Evolutionary conservation across 2,797 vertebrate species (phyloP).

Genomic region (Poeciliopsis presidionis): DNA sequence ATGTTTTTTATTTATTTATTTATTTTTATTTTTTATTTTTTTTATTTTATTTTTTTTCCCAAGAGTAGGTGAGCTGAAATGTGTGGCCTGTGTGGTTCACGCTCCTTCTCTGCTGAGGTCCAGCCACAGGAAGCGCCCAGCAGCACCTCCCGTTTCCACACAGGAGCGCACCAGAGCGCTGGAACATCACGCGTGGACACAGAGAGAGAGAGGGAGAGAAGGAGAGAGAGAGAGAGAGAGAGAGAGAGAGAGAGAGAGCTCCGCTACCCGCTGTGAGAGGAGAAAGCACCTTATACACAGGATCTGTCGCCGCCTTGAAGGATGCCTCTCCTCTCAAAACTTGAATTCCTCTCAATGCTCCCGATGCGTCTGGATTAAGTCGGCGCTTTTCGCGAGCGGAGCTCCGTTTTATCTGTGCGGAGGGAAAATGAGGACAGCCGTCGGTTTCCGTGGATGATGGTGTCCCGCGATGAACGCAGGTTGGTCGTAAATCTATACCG

Average conservation of each 20-base stretch:
- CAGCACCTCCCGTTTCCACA: constrained; percentile 78
- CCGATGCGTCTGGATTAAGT: constrained; percentile 66
- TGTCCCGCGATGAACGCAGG: constrained; percentile 83
- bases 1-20: neutral
- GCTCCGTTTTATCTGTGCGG: constrained; percentile 32
- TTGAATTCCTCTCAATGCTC: constrained; percentile 25
- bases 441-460: constrained; percentile 75
- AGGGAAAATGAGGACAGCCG: constrained; percentile 66
- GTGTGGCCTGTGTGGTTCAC: constrained; percentile 25
- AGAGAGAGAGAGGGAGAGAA: neutral
- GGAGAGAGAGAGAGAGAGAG: too few relatives aligned
- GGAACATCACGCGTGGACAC: constrained; percentile 52
- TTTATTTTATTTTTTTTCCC: too few relatives aligned
- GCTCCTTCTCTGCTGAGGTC: constrained; percentile 62
- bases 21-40: neutral
- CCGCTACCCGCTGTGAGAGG: constrained; percentile 30
- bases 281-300: constrained; percentile 28
- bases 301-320: constrained; percentile 4
- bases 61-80: neutral
- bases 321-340: constrained; percentile 7
- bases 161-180: constrained; percentile 66
- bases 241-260: neutral
- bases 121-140: constrained; percentile 78
- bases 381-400: constrained; percentile 50
- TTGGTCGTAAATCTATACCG: constrained; percentile 42